Evolutionary conservation across 2,797 vertebrate genomes (phyloP), one percentile per base, ranked within the genome.

Genomic region (Selene dorsalis): DNA sequence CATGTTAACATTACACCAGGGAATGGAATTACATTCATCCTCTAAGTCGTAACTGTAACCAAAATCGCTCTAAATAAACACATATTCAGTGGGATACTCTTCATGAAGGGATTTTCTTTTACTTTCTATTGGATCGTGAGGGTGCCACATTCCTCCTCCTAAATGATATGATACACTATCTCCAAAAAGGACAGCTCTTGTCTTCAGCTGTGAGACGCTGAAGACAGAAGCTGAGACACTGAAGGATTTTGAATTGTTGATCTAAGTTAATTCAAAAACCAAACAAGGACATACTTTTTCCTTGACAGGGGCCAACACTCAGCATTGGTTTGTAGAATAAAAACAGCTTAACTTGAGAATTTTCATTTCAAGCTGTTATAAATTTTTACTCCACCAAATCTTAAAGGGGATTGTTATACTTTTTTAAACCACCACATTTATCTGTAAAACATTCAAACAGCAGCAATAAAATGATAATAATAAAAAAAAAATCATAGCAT

Each of bases 1-100:
- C 18, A 52, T 72, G 69, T 81, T 80, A 64, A 73, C 20, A 47
- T 74, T 63, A 73, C 28, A 43, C 32, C 62, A 2, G 43, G 17
- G 41, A 77, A 47, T 64, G 32, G 61, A 47, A 43, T 69, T 32
- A 41, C 32, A 72, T 72, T 73, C 20, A 60, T 64, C 22, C 16
- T 3, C 2, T 22, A 4, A 20, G 17, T 10, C 38, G 26, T 28
- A 48, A 48, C 16, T 39, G 32, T 45, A 18, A 53, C 18, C 20
- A 43, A 64, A 65, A 28, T 35, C 22, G n/a, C 20, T 53, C 1
- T 11, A 56, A 16, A 38, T 53, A 59, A 61, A 61, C 32, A 52
- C 62, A 65, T 74, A 28, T 48, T 39, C n/a, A 53, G 24, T 48
- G n/a, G 24, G 56, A 48, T 32, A 24, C 47, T 16, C 41, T 57